These are phyloP conservation scores for Girardinichthys multiradiatus DNA, from an alignment of 2,113 vertebrate species.

Conservation along the genomic window DNA sequence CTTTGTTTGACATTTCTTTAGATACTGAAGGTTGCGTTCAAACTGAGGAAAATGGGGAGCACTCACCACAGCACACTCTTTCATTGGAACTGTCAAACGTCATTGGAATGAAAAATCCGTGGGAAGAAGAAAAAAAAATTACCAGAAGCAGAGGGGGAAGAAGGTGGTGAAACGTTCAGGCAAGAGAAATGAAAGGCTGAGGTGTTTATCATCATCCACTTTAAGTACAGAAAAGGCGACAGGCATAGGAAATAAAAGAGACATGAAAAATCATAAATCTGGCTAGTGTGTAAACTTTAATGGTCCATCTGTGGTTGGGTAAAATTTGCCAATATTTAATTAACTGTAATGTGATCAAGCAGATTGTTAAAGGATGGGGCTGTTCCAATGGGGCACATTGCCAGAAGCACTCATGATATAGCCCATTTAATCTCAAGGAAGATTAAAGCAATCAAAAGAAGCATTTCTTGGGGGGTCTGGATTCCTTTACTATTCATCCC, in stretches of 20 bases:
- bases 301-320: conserved; percentile 57
- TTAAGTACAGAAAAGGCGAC: conserved; percentile 55
- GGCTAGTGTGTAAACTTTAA: conserved; percentile 69
- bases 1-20: conserved; percentile 58
- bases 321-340: conserved; percentile 77
- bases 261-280: conserved; percentile 64
- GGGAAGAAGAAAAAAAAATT: conserved; percentile 28
- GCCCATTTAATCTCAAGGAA: conserved; percentile 60
- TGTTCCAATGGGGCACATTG: conserved; percentile 45
- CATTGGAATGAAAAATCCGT: conserved; percentile 59
- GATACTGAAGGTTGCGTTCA: conserved; percentile 50
- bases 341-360: conserved; percentile 76
- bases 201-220: conserved; percentile 65
- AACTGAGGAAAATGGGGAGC: conserved; percentile 50
- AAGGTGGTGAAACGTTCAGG: conserved; percentile 31
- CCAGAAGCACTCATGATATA: conserved; percentile 51
- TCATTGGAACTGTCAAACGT: conserved; percentile 65
- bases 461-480: conserved; percentile 21
- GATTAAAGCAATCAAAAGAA: conserved; percentile 55
- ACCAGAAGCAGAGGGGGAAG: conserved; percentile 2
- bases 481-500: conserved; percentile 19
- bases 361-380: conserved; percentile 64
- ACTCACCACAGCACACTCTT: conserved; percentile 29
- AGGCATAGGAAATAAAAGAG: conserved; percentile 57
- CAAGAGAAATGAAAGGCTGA: conserved; percentile 39